A percentile compares a stretch with the other conserved stretches of the same genome.
Conservation (phyloP, 2,888 invertebrate genomes). For the Leuctra nigra region DNA sequence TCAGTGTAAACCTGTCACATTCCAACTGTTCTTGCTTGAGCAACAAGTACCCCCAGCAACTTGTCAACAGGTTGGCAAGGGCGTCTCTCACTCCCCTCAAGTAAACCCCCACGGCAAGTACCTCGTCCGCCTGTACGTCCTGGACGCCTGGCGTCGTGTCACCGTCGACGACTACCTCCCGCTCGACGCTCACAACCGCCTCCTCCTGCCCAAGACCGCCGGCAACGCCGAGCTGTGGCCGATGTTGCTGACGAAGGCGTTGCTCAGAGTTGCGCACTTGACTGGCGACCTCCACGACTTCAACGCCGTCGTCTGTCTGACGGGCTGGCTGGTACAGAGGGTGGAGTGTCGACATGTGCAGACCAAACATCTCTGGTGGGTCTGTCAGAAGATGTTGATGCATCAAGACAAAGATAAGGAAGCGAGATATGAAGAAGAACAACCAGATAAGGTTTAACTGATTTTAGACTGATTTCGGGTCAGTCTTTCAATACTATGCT, state of each 20-base stretch:
- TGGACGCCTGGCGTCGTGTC: slow-evolving; percentile 45
- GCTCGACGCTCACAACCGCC: slow-evolving; percentile 36
- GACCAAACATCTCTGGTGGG: slow-evolving; percentile 4
- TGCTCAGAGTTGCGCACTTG: slow-evolving; percentile 42
- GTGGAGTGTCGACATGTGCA: neutral
- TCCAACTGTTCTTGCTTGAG: no score
- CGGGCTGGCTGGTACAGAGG: slow-evolving; percentile 38
- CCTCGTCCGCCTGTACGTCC: slow-evolving; percentile 42
- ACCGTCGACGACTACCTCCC: slow-evolving; percentile 45
- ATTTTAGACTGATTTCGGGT: no score
- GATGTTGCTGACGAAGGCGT: slow-evolving; percentile 39
- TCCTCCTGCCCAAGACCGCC: slow-evolving; percentile 38
- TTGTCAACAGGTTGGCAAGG: slow-evolving; percentile 9
- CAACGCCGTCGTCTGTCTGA: slow-evolving; percentile 41
- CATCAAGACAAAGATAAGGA: neutral
- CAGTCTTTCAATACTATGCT: no score
- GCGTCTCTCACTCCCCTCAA: slow-evolving; percentile 6
- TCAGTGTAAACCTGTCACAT: no score
- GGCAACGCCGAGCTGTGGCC: slow-evolving; percentile 43
- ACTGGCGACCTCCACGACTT: slow-evolving; percentile 41
- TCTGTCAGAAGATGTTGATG: slow-evolving; percentile 20
- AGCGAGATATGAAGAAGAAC: neutral
- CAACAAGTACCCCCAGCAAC: neutral
- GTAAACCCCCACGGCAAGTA: slow-evolving; percentile 40
- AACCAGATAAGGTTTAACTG: no score